Percentiles rank a stretch among this genome's conserved stretches.
Evolutionary conservation across 2,113 vertebrate species (phyloP).

Genomic region (Callospermophilus lateralis): DNA sequence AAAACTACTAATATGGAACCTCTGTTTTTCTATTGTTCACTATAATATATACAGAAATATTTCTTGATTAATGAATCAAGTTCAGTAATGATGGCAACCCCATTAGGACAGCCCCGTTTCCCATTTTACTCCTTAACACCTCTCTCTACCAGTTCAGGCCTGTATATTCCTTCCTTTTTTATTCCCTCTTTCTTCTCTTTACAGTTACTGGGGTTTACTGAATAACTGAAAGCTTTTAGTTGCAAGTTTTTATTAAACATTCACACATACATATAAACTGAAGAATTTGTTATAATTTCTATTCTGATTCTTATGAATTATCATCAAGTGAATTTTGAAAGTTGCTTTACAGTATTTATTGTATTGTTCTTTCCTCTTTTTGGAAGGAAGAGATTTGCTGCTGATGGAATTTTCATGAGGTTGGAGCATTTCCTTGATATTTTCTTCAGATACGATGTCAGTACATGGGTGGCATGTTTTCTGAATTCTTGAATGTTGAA

Average conservation of each 20-base stretch:
- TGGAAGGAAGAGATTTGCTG: background rate
- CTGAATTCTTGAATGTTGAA: constrained; percentile 37
- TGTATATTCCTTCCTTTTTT: background rate
- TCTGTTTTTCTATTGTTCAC: background rate
- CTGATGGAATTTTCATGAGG: background rate
- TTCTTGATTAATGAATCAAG: background rate
- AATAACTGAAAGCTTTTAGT: background rate
- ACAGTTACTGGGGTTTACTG: background rate
- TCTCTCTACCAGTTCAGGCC: background rate
- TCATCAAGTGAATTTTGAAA: background rate
- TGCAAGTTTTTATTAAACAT: background rate
- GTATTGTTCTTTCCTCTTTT: background rate
- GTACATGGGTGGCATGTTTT: constrained; percentile 49
- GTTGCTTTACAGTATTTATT: background rate
- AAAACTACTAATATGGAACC: background rate
- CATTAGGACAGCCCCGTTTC: too few species aligned
- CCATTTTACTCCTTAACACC: background rate
- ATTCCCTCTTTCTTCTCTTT: background rate
- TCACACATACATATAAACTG: background rate
- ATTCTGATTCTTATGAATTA: background rate
- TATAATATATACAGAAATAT: background rate
- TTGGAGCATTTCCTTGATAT: background rate
- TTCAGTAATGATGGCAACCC: background rate
- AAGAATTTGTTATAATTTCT: background rate
- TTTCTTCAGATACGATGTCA: constrained; percentile 29